Conservation (phyloP, 2,113 vertebrate genomes). For the Ageneiosus marmoratus region DNA sequence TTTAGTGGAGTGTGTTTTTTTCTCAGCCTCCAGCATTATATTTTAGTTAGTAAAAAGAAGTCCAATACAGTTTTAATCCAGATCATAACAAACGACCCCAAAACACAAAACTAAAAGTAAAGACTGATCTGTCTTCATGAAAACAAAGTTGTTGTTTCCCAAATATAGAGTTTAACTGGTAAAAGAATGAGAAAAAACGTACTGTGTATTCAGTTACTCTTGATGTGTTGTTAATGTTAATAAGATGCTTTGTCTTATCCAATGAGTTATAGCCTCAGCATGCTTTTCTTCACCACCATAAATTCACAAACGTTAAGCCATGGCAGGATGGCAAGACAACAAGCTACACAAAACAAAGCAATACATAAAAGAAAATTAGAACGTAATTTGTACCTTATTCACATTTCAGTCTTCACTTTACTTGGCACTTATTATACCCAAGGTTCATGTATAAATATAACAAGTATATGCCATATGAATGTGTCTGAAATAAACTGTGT, state of each 20-base stretch:
- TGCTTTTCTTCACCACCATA: conserved; percentile 68
- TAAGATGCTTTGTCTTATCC: conserved; percentile 70
- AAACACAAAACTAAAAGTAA: not conserved
- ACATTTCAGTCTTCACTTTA: conserved; percentile 57
- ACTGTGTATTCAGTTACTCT: conserved; percentile 17
- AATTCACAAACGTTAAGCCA: conserved; percentile 78
- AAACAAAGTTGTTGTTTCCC: conserved; percentile 26
- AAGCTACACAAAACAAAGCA: conserved; percentile 58
- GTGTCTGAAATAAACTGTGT: conserved; percentile 37
- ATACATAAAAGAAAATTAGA: conserved; percentile 73
- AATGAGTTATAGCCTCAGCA: conserved; percentile 72
- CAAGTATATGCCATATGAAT: conserved; percentile 21
- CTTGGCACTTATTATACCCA: conserved; percentile 54
- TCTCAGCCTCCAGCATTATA: not conserved
- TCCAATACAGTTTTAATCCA: not conserved
- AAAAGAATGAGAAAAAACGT: conserved; percentile 11
- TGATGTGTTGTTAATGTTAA: conserved; percentile 67
- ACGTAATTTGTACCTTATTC: conserved; percentile 66
- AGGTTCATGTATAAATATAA: conserved; percentile 40
- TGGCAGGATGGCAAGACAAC: conserved; percentile 57
- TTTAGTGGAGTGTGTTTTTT: not conserved
- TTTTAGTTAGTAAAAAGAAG: conserved; percentile 1
- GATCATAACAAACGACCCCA: not conserved
- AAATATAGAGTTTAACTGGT: not conserved
- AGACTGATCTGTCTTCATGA: not conserved